Evolutionary conservation across 1,140 invertebrate species (phyloP), one percentile per base, ranked within the genome.

Genomic region (Danaus melanippus): DNA sequence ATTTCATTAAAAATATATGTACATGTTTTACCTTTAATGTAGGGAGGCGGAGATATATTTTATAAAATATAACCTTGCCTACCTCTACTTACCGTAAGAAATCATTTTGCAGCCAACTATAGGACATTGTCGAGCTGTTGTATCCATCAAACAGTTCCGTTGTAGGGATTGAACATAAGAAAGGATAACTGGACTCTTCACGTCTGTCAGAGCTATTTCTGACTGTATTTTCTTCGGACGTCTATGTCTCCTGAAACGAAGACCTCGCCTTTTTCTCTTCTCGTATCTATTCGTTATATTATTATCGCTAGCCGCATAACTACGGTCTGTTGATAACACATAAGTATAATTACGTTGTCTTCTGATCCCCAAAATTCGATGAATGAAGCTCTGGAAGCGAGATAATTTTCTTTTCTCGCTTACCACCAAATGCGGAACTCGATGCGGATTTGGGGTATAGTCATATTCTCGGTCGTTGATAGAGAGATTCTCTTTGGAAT

Each of bases 31-130:
- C 15, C 15, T 1, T 3, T 3, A 32, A 32, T 0, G 0, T 32
- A 32, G 21, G 21, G 21, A 4, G 21, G 21, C 2, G 2, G 21
- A 32, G 21, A 0, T 7, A 7, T 32, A 32, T 32, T 32, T 32
- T 32, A 32, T 32, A 32, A 32, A 8, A 32, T 0, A 32, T 32
- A 32, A 32, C 21, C 21, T 32, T 8, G 21, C 21, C 21, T 32
- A 32, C 21, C 2, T 32, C 7, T 10, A 46, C 64, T 56, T 57
- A 83, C 83, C 83, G 51, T 82, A 80, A 48, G 69, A 72, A 17
- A 80, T 71, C 72, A 74, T 83, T 5, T 55, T 61, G 40, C 83
- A 86, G 7, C 79, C 80, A 21, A 71, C 12, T 42, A 83, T 76
- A 1, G 83, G 83, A 49, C 83, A 86, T 45, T 79, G 76, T 6